These are phyloP conservation scores for Amiota minor DNA, from an alignment of 2,888 invertebrate species.

Conservation along the genomic window DNA sequence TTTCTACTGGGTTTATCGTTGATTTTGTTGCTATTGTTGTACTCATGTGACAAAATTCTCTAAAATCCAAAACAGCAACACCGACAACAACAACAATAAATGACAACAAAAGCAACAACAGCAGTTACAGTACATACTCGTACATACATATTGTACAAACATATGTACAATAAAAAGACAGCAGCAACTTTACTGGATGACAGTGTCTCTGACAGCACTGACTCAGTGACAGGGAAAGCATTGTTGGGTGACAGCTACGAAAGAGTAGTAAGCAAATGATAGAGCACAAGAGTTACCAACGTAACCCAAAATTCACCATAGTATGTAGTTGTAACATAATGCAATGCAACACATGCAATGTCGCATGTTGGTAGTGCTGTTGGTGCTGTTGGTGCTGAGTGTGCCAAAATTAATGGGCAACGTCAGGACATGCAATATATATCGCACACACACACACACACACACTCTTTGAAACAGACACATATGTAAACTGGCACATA, in stretches of 20 bases:
- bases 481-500: background rate
- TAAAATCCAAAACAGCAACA: slow-evolving; percentile 51
- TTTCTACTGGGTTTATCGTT: slow-evolving; percentile 10
- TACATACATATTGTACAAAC: background rate
- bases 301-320: slow-evolving; percentile 40
- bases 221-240: slow-evolving; percentile 64
- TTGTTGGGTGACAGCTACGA: slow-evolving; percentile 61
- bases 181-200: slow-evolving; percentile 28
- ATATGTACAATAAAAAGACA: background rate
- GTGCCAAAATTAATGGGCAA: slow-evolving; percentile 61
- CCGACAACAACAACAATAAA: slow-evolving; percentile 41
- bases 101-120: slow-evolving; percentile 37
- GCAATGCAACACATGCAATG: slow-evolving; percentile 42
- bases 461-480: background rate
- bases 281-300: background rate
- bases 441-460: slow-evolving; percentile 31
- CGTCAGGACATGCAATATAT: slow-evolving; percentile 55
- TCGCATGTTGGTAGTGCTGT: slow-evolving; percentile 30
- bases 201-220: slow-evolving; percentile 42
- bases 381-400: slow-evolving; percentile 40
- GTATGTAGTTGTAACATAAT: slow-evolving; percentile 46
- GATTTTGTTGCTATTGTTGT: slow-evolving; percentile 24
- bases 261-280: slow-evolving; percentile 11
- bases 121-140: background rate
- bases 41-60: slow-evolving; percentile 53